A percentile compares a stretch with the other conserved stretches of the same genome.
phyloP scores from a whole-genome alignment of 2,888 invertebrate genomes.

The Plagiodera versicolora region DNA sequence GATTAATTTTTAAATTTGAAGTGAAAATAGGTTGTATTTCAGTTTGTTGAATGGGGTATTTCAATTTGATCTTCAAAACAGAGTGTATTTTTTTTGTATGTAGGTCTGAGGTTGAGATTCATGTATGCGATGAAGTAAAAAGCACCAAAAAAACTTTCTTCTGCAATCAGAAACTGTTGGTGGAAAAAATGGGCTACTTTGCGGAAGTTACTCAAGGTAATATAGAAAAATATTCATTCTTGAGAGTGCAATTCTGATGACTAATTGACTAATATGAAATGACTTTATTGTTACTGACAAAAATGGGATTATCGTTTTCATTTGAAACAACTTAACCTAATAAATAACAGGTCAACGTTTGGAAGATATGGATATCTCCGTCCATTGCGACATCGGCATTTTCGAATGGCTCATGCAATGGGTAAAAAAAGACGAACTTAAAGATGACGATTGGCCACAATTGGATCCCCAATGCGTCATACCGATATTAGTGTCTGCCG shows the following conservation, averaged over 20 bases:
- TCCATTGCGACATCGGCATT: slow-evolving; percentile 93
- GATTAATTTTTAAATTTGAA: no score
- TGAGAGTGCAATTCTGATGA: no score
- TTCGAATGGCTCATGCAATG: slow-evolving; percentile 97
- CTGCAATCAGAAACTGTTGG: slow-evolving; percentile 82
- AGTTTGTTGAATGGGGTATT: not conserved
- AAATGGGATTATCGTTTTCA: no score
- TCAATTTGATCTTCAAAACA: not conserved
- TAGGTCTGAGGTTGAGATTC: slow-evolving; percentile 81
- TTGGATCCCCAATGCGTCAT: slow-evolving; percentile 84
- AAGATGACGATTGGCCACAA: slow-evolving; percentile 68
- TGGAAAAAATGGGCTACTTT: slow-evolving; percentile 94
- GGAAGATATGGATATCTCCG: slow-evolving; percentile 78
- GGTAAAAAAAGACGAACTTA: slow-evolving; percentile 78
- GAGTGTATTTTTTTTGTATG: slow-evolving; percentile 1
- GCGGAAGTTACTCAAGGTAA: slow-evolving; percentile 79
- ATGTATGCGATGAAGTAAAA: slow-evolving; percentile 93
- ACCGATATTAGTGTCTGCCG: slow-evolving; percentile 91
- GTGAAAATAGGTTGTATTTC: no score
- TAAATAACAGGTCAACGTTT: slow-evolving; percentile 41
- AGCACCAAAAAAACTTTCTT: slow-evolving; percentile 85
- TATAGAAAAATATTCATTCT: not conserved
- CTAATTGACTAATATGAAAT: no score
- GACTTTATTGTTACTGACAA: no score
- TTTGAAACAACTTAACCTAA: not conserved